Percentiles rank a stretch among this genome's conserved stretches.
Evolutionary conservation across 2,888 invertebrate genomes (phyloP).

Genomic region (Belgica antarctica): DNA sequence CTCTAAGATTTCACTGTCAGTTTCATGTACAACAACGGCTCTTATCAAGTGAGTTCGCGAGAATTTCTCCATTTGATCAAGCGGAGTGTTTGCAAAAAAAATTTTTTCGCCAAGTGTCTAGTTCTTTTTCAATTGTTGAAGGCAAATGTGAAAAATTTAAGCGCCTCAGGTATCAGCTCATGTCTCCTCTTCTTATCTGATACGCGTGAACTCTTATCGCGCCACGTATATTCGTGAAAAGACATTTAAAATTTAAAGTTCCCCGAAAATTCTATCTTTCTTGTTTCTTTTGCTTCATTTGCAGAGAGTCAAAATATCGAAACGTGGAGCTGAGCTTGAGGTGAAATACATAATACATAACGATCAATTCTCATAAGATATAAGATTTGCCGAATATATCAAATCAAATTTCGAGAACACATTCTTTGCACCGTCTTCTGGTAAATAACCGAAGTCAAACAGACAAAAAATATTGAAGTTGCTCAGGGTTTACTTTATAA

Average conservation of each 20-base stretch:
- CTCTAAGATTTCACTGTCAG: not conserved
- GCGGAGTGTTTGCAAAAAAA: not conserved
- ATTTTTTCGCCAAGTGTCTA: not conserved
- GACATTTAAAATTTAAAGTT: slow-evolving; percentile 42
- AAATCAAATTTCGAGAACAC: not conserved
- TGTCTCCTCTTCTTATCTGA: not conserved
- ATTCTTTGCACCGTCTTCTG: not conserved
- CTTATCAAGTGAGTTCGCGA: slow-evolving; percentile 16
- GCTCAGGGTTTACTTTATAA: not conserved
- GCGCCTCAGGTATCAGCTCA: not conserved
- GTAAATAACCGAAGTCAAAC: not conserved
- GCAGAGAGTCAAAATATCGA: not conserved
- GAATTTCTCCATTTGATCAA: slow-evolving; percentile 8
- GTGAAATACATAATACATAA: not conserved
- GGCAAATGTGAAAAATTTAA: not conserved
- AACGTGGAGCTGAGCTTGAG: not conserved
- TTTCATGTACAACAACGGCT: slow-evolving; percentile 9
- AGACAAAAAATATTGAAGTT: not conserved
- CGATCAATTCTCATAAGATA: slow-evolving; percentile 3
- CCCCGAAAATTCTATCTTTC: slow-evolving; percentile 2
- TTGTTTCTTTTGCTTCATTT: not conserved
- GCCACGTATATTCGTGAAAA: not conserved
- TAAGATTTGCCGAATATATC: not conserved
- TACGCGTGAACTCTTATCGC: slow-evolving; percentile 1
- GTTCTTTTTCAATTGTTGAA: not conserved